phyloP scores from a whole-genome alignment of 2,888 invertebrate genomes.

The Callyntrura guangdongensis region DNA sequence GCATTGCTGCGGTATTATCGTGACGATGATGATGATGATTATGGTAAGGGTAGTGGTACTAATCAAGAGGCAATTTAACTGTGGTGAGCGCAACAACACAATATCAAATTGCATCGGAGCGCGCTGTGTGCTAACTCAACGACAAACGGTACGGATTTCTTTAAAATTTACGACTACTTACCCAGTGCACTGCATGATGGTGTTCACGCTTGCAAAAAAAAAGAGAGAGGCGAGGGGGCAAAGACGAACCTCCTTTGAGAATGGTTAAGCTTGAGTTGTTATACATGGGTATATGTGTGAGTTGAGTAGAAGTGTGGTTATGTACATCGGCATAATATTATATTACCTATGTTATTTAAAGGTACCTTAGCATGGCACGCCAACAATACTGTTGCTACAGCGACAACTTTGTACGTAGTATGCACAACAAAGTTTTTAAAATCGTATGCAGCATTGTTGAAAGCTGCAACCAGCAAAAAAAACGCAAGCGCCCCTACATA shows the following conservation, averaged over 20 bases:
- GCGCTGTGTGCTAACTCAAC: neutral
- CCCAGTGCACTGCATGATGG: constrained; percentile 45
- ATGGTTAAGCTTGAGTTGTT: neutral
- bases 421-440: neutral
- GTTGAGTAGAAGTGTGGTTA: neutral
- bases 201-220: constrained; percentile 27
- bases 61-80: constrained; percentile 17
- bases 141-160: constrained; percentile 28
- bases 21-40: neutral
- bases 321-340: neutral
- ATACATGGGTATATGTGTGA: neutral
- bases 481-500: neutral
- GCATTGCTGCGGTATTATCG: neutral
- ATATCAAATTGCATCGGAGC: neutral
- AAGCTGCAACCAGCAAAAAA: constrained; percentile 30
- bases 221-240: neutral
- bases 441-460: neutral
- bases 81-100: neutral
- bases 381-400: neutral
- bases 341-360: neutral
- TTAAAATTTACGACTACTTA: constrained; percentile 34
- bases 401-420: neutral
- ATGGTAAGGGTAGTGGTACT: neutral
- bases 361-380: neutral
- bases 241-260: neutral